Conservation (phyloP, 2,797 vertebrate genomes). For the Channa striata region DNA sequence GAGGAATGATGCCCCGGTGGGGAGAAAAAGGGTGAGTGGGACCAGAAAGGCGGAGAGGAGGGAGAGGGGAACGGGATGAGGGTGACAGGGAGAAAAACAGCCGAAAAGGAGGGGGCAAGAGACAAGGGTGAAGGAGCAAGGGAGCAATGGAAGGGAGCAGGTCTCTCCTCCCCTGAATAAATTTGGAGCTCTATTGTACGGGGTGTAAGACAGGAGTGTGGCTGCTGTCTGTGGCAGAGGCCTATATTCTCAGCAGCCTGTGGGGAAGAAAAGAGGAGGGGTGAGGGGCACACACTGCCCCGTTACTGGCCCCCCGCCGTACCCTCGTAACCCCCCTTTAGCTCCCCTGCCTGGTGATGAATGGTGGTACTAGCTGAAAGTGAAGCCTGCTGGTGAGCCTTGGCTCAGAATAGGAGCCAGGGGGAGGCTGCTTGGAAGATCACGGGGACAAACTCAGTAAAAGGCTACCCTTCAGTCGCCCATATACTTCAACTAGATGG, state of each 20-base stretch:
- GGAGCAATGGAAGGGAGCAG: constrained; percentile 72
- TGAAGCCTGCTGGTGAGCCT: constrained; percentile 85
- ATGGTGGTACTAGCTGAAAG: constrained; percentile 86
- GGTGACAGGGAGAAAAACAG: constrained; percentile 53
- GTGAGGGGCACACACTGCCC: constrained; percentile 73
- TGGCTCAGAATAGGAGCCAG: constrained; percentile 74
- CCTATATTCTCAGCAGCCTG: constrained; percentile 79
- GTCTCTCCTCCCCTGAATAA: constrained; percentile 76
- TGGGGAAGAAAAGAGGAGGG: constrained; percentile 73
- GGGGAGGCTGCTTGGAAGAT: constrained; percentile 78
- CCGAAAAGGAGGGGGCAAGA: constrained; percentile 61
- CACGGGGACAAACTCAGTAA: constrained; percentile 76
- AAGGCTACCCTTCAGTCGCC: constrained; percentile 77
- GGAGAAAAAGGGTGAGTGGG: constrained; percentile 75
- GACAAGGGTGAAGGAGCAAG: constrained; percentile 80
- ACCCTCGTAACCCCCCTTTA: constrained; percentile 40
- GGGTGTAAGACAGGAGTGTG: constrained; percentile 80
- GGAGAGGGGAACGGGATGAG: constrained; percentile 44
- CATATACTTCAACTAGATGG: constrained; percentile 58
- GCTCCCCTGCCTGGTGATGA: constrained; percentile 86
- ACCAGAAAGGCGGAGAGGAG: constrained; percentile 51
- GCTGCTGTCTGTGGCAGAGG: constrained; percentile 80
- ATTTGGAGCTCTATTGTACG: constrained; percentile 76
- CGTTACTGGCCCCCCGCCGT: constrained; percentile 72
- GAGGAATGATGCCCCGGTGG: constrained; percentile 84